These are phyloP conservation scores for Oryzias melastigma DNA, from an alignment of 2,113 vertebrate genomes.

Conservation along the genomic window DNA sequence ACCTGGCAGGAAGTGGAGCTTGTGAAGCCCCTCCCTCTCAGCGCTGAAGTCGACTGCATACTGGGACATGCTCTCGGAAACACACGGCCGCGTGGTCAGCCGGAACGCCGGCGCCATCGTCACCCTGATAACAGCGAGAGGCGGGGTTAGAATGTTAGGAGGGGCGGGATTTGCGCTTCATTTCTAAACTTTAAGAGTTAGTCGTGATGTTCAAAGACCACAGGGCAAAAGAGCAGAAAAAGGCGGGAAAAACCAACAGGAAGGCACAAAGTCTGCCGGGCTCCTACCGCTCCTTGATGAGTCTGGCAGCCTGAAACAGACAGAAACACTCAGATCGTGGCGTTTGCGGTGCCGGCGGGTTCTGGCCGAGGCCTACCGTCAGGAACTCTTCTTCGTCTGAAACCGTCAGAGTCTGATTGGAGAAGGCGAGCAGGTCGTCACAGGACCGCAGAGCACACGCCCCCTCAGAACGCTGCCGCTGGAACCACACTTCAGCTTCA, in stretches of 20 bases:
- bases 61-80: constrained; percentile 88
- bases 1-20: constrained; percentile 92
- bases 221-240: neutral
- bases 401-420: constrained; percentile 82
- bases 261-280: too few relatives aligned
- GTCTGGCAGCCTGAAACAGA: constrained; percentile 86
- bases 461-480: constrained; percentile 87
- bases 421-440: constrained; percentile 87
- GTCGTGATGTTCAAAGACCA: constrained; percentile 3
- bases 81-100: constrained; percentile 84
- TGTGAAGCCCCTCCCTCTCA: constrained; percentile 83
- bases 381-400: constrained; percentile 84
- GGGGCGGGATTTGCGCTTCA: neutral
- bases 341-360: neutral
- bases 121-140: constrained; percentile 75
- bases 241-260: too few relatives aligned
- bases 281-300: constrained; percentile 95
- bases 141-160: neutral
- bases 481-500: neutral
- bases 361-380: constrained; percentile 71
- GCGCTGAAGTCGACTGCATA: constrained; percentile 89
- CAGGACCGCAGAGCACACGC: constrained; percentile 83
- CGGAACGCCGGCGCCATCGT: constrained; percentile 92
- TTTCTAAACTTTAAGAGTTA: neutral
- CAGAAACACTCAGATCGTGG: neutral